A percentile compares a stretch with the other conserved stretches of the same genome.
phyloP scores from a whole-genome alignment of 64 coral and sea anemone species.

The Hydrozoanthus tunicans region DNA sequence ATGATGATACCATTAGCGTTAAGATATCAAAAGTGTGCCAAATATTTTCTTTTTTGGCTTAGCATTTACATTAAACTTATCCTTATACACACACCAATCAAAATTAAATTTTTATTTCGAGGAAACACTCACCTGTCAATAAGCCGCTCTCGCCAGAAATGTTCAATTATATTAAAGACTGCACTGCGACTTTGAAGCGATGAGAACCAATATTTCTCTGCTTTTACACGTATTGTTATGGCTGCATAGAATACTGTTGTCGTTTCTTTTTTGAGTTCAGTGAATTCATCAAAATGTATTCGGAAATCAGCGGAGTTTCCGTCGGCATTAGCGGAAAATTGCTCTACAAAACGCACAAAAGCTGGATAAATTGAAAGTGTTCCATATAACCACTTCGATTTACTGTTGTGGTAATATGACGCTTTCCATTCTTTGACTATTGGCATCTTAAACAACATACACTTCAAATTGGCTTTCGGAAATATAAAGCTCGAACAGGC shows the following conservation, averaged over 20 bases:
- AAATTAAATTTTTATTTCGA: neutral
- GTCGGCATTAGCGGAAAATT: neutral
- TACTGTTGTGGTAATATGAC: conserved; percentile 80
- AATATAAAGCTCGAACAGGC: neutral
- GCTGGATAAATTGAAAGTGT: conserved; percentile 63
- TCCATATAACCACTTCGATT: conserved; percentile 82
- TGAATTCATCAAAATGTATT: conserved; percentile 83
- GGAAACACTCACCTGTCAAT: conserved; percentile 61
- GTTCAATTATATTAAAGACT: conserved; percentile 82
- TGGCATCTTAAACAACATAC: conserved; percentile 35
- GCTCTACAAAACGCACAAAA: conserved; percentile 82
- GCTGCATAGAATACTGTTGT: conserved; percentile 79
- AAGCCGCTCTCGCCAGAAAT: conserved; percentile 95
- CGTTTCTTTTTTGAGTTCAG: conserved; percentile 86
- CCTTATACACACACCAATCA: neutral
- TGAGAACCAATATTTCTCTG: conserved; percentile 91
- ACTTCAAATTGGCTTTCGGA: neutral
- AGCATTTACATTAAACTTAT: no score
- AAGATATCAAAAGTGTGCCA: no score
- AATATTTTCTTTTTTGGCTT: no score
- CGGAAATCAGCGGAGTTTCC: conserved; percentile 49
- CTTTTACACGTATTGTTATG: conserved; percentile 67
- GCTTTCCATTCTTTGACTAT: conserved; percentile 88
- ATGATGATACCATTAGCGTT: no score
- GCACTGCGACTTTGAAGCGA: conserved; percentile 76